Evolutionary conservation across 2,888 invertebrate genomes (phyloP).

Genomic region (Pachycephus smyrnensis): DNA sequence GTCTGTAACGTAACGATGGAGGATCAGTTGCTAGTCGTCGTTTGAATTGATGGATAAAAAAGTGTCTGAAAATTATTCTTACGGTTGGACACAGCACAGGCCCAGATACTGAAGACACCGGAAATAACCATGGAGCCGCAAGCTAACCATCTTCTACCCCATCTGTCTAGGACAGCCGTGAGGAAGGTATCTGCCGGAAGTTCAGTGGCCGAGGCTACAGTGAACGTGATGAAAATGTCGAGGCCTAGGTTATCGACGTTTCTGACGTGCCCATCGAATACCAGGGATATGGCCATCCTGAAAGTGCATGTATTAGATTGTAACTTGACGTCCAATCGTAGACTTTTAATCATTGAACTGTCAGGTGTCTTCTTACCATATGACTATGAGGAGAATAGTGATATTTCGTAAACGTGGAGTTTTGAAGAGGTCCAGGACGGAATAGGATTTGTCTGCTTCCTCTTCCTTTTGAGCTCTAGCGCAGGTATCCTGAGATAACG

Average conservation of each 20-base stretch:
- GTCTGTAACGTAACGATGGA: conserved; percentile 66
- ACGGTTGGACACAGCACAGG: conserved; percentile 81
- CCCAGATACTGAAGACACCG: conserved; percentile 83
- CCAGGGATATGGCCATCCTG: conserved; percentile 86
- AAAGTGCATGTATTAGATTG: conserved; percentile 6
- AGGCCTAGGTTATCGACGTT: conserved; percentile 87
- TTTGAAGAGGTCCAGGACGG: conserved; percentile 83
- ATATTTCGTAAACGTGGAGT: conserved; percentile 82
- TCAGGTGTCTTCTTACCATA: conserved; percentile 72
- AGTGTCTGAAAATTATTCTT: conserved; percentile 39
- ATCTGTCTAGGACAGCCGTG: conserved; percentile 81
- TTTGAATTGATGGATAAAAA: not conserved
- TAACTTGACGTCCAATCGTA: not conserved
- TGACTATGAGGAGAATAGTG: conserved; percentile 81
- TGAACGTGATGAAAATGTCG: conserved; percentile 87
- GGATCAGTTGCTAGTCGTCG: not conserved
- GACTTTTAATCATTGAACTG: not conserved
- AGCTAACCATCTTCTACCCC: conserved; percentile 88
- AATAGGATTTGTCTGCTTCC: conserved; percentile 77
- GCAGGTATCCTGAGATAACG: conserved; percentile 66
- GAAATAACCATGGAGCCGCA: conserved; percentile 85
- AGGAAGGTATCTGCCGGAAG: conserved; percentile 86
- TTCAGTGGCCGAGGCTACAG: conserved; percentile 85
- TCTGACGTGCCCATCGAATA: conserved; percentile 89
- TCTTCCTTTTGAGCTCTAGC: conserved; percentile 79